Evolutionary conservation across 92 coral and sea anemone species (phyloP).

Genomic region (Epizoanthus scotinus): DNA sequence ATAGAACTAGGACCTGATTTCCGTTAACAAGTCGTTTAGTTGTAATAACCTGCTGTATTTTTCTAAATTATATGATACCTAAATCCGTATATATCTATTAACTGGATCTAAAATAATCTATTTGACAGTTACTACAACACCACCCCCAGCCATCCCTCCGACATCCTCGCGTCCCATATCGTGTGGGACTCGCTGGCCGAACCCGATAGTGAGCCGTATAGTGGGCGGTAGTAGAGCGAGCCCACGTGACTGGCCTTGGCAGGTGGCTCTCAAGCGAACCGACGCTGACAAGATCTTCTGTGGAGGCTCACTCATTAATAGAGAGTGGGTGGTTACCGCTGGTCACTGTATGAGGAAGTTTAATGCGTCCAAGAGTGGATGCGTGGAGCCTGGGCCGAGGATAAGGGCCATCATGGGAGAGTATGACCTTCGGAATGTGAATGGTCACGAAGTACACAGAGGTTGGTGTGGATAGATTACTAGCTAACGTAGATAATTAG

Average conservation of each 20-base stretch:
- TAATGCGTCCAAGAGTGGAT: constrained; percentile 42
- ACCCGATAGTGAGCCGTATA: constrained; percentile 54
- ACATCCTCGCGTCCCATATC: background rate
- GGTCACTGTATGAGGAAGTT: constrained; percentile 71
- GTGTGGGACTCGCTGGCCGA: constrained; percentile 14
- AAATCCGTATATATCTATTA: no score
- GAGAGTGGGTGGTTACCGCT: constrained; percentile 86
- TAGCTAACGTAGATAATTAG: no score
- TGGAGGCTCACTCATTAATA: constrained; percentile 73
- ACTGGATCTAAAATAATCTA: background rate
- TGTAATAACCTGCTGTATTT: no score
- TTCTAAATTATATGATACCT: no score
- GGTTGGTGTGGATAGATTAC: constrained; percentile 48
- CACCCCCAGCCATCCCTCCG: background rate
- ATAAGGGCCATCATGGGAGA: constrained; percentile 69
- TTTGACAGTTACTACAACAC: constrained; percentile 2
- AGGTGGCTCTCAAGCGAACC: constrained; percentile 63
- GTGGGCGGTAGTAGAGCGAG: constrained; percentile 65
- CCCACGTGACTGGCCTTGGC: constrained; percentile 85
- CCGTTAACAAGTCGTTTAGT: no score
- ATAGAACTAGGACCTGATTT: no score
- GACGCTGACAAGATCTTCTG: constrained; percentile 62
- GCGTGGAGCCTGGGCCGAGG: constrained; percentile 49
- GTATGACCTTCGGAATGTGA: constrained; percentile 57
- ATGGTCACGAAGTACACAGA: constrained; percentile 59